Evolutionary conservation across 2,113 vertebrate species (phyloP).

Genomic region (Cyprinodon variegatus): DNA sequence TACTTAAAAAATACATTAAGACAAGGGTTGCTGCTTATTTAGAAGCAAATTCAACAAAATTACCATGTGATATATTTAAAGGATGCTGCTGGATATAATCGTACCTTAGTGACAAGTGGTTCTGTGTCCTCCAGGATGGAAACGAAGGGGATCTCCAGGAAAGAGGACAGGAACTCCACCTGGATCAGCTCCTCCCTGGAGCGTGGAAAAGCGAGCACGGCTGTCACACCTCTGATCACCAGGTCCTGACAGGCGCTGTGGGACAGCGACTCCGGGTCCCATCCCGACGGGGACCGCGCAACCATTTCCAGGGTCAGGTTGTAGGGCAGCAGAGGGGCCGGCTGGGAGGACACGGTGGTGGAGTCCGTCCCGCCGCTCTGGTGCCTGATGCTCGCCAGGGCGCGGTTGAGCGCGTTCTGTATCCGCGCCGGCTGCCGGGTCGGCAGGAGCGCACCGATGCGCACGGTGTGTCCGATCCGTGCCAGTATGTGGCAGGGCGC

Average conservation of each 20-base stretch:
- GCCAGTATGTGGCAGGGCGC: constrained; percentile 84
- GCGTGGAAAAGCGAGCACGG: constrained; percentile 88
- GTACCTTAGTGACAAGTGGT: constrained; percentile 86
- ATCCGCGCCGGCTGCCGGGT: constrained; percentile 78
- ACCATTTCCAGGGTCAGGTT: constrained; percentile 89
- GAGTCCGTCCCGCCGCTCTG: constrained; percentile 53
- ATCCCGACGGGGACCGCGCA: constrained; percentile 73
- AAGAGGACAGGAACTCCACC: constrained; percentile 90
- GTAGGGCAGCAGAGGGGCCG: constrained; percentile 77
- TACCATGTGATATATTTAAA: neutral
- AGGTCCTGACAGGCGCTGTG: constrained; percentile 85
- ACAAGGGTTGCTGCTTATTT: neutral
- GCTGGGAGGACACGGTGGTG: constrained; percentile 61
- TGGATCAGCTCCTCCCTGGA: constrained; percentile 88
- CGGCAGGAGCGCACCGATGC: constrained; percentile 86
- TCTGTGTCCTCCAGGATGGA: constrained; percentile 87
- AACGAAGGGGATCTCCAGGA: constrained; percentile 89
- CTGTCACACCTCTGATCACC: constrained; percentile 85
- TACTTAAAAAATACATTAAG: constrained; percentile 4
- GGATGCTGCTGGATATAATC: neutral
- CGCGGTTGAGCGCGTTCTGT: constrained; percentile 83
- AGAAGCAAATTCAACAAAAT: constrained; percentile 3
- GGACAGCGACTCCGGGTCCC: constrained; percentile 87
- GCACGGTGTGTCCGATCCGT: constrained; percentile 84
- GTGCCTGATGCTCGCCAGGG: constrained; percentile 80